These are phyloP conservation scores for Pseudopleuronectes americanus DNA, from an alignment of 2,797 vertebrate genomes.

Conservation along the genomic window DNA sequence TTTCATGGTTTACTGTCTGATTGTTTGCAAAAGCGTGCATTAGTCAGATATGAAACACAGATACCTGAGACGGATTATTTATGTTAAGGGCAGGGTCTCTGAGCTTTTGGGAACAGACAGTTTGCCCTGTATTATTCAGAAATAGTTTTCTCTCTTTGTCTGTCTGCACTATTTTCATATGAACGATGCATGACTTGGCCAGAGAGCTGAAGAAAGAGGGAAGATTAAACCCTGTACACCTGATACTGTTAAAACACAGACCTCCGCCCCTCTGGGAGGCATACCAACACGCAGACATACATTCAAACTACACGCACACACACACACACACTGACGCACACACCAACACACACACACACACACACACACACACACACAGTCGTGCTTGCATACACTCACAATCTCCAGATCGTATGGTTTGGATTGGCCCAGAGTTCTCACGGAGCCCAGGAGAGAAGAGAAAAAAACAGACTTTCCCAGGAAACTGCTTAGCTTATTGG, in stretches of 20 bases:
- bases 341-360: slow-evolving; percentile 47
- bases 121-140: slow-evolving; percentile 64
- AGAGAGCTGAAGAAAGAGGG: slow-evolving; percentile 41
- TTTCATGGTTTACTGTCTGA: slow-evolving; percentile 38
- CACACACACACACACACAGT: slow-evolving; percentile 32
- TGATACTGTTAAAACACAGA: slow-evolving; percentile 81
- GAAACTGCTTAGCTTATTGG: slow-evolving; percentile 65
- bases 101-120: slow-evolving; percentile 58
- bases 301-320: slow-evolving; percentile 39
- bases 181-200: slow-evolving; percentile 50
- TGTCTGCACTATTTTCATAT: slow-evolving; percentile 56
- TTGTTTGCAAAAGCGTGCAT: slow-evolving; percentile 72
- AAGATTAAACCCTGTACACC: slow-evolving; percentile 74
- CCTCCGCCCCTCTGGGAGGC: slow-evolving; percentile 64
- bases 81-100: slow-evolving; percentile 61
- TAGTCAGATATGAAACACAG: slow-evolving; percentile 71
- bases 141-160: slow-evolving; percentile 51
- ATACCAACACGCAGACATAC: slow-evolving; percentile 67
- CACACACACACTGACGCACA: slow-evolving; percentile 32
- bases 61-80: slow-evolving; percentile 72
- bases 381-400: slow-evolving; percentile 56
- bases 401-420: slow-evolving; percentile 75
- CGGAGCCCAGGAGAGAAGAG: slow-evolving; percentile 60
- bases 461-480: slow-evolving; percentile 74
- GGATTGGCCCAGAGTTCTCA: slow-evolving; percentile 72